Conservation (phyloP, 1,140 invertebrate species). For the Rhopalosiphum maidis region DNA sequence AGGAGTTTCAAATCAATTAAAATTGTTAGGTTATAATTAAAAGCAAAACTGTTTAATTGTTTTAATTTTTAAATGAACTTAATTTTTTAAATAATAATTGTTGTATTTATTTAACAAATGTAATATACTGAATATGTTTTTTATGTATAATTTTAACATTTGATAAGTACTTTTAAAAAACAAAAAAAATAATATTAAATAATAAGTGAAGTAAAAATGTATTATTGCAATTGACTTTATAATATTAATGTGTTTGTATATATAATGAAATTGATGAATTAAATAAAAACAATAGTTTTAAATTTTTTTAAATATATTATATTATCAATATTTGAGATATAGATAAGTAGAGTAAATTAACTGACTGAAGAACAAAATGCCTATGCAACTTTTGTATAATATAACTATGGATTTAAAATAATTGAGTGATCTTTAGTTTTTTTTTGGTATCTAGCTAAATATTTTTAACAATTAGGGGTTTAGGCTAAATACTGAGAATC, state of each 20-base stretch:
- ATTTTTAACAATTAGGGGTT: too few relatives aligned
- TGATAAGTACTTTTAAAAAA: background rate
- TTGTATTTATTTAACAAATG: constrained; percentile 3
- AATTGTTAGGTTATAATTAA: background rate
- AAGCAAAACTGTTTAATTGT: background rate
- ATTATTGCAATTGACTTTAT: background rate
- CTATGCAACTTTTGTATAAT: background rate
- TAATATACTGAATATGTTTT: background rate
- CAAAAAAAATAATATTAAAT: background rate
- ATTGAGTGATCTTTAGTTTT: too few relatives aligned
- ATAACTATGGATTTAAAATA: too few relatives aligned
- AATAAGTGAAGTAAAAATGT: background rate
- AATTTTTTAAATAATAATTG: too few relatives aligned
- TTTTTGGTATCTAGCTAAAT: too few relatives aligned
- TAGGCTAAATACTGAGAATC: too few relatives aligned
- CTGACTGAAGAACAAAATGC: background rate
- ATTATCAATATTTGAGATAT: background rate
- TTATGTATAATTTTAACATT: background rate
- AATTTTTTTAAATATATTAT: background rate
- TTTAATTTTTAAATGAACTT: background rate
- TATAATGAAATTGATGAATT: background rate
- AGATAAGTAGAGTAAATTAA: background rate
- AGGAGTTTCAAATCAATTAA: background rate
- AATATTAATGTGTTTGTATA: background rate
- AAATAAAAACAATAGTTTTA: too few relatives aligned